phyloP scores from a whole-genome alignment of 2,797 vertebrate genomes.

The Megaceryle alcyon region DNA sequence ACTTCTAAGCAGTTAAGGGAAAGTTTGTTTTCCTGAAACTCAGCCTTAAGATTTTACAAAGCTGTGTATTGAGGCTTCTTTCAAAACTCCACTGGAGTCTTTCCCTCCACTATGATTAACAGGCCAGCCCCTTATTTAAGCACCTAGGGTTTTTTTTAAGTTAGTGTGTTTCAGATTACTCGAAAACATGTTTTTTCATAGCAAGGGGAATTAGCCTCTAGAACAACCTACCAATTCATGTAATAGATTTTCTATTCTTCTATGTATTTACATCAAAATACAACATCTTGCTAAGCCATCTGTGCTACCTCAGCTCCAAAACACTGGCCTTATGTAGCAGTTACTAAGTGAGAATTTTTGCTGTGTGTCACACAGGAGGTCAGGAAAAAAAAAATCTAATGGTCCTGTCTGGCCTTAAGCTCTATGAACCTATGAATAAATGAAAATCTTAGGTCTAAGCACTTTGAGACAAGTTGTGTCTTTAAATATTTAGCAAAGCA shows the following conservation, averaged over 20 bases:
- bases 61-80: not conserved
- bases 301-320: not conserved
- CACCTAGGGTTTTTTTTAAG: not conserved
- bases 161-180: not conserved
- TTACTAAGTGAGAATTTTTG: not conserved
- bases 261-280: not conserved
- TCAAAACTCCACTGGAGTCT: not conserved
- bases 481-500: slow-evolving; percentile 63
- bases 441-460: slow-evolving; percentile 7
- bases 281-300: not conserved
- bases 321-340: not conserved
- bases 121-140: not conserved
- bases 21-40: not conserved
- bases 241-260: not conserved
- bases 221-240: not conserved
- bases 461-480: not conserved
- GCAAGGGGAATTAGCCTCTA: not conserved
- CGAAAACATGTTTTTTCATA: not conserved
- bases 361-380: not conserved
- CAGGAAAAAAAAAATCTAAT: slow-evolving; percentile 39
- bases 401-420: not conserved
- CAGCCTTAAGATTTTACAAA: not conserved
- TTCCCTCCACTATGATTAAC: not conserved
- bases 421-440: slow-evolving; percentile 23
- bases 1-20: not conserved